Percentiles rank a stretch among this genome's conserved stretches.
phyloP scores from a whole-genome alignment of 2,888 invertebrate species.

The Dendrolimus houi region DNA sequence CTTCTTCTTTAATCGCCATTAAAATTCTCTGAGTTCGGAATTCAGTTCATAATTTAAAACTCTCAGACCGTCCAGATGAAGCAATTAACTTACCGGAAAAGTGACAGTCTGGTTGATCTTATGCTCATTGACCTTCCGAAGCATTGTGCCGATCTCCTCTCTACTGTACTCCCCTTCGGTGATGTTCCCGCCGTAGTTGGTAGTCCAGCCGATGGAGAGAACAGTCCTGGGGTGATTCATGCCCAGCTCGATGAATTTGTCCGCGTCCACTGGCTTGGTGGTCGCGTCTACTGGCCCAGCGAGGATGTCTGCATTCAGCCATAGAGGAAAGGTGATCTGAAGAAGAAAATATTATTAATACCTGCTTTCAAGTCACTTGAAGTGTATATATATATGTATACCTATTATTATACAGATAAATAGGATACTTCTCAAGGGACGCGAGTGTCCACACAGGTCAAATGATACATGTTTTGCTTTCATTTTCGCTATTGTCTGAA shows the following conservation, averaged over 20 bases:
- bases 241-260: conserved; percentile 78
- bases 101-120: conserved; percentile 82
- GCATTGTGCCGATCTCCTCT: conserved; percentile 82
- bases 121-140: conserved; percentile 70
- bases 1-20: too few relatives aligned
- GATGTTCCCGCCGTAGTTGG: conserved; percentile 73
- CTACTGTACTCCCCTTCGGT: conserved; percentile 78
- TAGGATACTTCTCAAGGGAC: too few relatives aligned
- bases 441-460: too few relatives aligned
- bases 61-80: neutral
- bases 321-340: conserved; percentile 84
- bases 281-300: conserved; percentile 81
- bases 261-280: conserved; percentile 78
- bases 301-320: conserved; percentile 93
- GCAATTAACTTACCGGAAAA: conserved; percentile 77
- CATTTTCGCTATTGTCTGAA: too few relatives aligned
- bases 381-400: too few relatives aligned
- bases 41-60: too few relatives aligned
- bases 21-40: too few relatives aligned
- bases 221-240: conserved; percentile 78
- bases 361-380: too few relatives aligned
- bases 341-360: neutral
- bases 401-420: too few relatives aligned
- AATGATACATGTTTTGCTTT: too few relatives aligned
- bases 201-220: conserved; percentile 91